Percentiles rank a stretch among this genome's conserved stretches.
phyloP scores from a whole-genome alignment of 2,113 vertebrate genomes.

The Danionella cerebrum region DNA sequence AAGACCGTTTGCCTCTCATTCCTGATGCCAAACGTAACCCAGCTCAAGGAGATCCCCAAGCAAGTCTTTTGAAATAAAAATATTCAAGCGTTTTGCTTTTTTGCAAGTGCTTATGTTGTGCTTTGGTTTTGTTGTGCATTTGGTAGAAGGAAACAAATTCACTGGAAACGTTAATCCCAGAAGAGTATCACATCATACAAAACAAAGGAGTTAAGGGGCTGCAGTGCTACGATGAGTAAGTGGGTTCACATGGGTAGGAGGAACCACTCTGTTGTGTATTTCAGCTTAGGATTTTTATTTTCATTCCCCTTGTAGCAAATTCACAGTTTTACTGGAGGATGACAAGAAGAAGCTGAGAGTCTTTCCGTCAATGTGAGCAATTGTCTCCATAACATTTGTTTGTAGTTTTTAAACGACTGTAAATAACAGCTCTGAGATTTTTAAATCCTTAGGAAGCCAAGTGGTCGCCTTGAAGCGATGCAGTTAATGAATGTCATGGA shows the following conservation, averaged over 20 bases:
- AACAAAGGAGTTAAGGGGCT: slow-evolving; percentile 71
- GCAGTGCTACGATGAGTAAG: slow-evolving; percentile 79
- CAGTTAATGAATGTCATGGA: slow-evolving; percentile 81
- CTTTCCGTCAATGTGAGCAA: slow-evolving; percentile 80
- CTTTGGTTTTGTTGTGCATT: slow-evolving; percentile 23
- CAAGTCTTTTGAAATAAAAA: slow-evolving; percentile 20
- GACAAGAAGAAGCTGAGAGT: slow-evolving; percentile 66
- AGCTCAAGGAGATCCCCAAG: slow-evolving; percentile 25
- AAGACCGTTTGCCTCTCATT: slow-evolving; percentile 42
- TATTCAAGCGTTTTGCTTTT: neutral
- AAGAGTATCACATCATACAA: slow-evolving; percentile 79
- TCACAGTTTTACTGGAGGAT: slow-evolving; percentile 79
- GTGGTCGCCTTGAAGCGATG: slow-evolving; percentile 71
- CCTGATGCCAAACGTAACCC: slow-evolving; percentile 37
- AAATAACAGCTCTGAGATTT: neutral
- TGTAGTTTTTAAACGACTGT: neutral
- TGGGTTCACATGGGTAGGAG: neutral
- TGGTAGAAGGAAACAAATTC: slow-evolving; percentile 44
- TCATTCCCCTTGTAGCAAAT: slow-evolving; percentile 64
- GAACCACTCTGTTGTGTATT: neutral
- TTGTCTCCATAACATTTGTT: neutral
- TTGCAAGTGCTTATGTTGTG: neutral
- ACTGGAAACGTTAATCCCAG: slow-evolving; percentile 69
- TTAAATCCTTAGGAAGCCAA: slow-evolving; percentile 68
- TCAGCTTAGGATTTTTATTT: neutral